These are phyloP conservation scores for Pterostichus madidus DNA, from an alignment of 2,888 invertebrate species.

Conservation along the genomic window DNA sequence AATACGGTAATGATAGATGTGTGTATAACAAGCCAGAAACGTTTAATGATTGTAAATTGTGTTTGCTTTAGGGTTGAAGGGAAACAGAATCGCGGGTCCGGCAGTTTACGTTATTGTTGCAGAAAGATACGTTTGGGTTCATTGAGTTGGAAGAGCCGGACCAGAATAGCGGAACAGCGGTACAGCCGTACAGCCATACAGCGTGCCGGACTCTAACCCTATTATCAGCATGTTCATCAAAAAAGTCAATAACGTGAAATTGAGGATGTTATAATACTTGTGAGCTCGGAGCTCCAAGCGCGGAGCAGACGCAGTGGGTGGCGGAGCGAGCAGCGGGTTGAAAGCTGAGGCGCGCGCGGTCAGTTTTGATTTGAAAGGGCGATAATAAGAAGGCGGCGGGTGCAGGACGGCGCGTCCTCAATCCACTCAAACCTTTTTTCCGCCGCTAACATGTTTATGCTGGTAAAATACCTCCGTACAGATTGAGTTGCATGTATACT, in stretches of 20 bases:
- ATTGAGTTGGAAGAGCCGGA: neutral
- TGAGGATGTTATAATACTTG: constrained; percentile 58
- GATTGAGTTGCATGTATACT: constrained; percentile 77
- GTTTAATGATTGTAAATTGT: neutral
- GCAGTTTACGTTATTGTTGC: constrained; percentile 7
- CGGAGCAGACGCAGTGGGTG: constrained; percentile 59
- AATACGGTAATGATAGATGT: no score
- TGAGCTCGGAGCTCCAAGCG: constrained; percentile 16
- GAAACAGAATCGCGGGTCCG: neutral
- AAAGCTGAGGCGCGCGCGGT: constrained; percentile 28
- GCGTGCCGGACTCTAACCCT: constrained; percentile 41
- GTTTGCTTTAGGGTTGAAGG: neutral
- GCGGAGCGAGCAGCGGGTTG: constrained; percentile 16
- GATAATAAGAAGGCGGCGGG: constrained; percentile 68
- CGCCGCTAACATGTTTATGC: constrained; percentile 77
- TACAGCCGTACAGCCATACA: neutral
- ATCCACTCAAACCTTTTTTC: constrained; percentile 74
- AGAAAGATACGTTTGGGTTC: constrained; percentile 13
- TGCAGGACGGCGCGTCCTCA: constrained; percentile 65
- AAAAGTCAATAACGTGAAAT: constrained; percentile 63
- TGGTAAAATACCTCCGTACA: constrained; percentile 77
- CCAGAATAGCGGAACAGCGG: neutral
- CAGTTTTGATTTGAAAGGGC: constrained; percentile 67
- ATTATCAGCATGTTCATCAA: constrained; percentile 62
- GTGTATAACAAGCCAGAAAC: no score